Conservation (phyloP, 1,140 invertebrate genomes). For the Polyergus mexicanus region DNA sequence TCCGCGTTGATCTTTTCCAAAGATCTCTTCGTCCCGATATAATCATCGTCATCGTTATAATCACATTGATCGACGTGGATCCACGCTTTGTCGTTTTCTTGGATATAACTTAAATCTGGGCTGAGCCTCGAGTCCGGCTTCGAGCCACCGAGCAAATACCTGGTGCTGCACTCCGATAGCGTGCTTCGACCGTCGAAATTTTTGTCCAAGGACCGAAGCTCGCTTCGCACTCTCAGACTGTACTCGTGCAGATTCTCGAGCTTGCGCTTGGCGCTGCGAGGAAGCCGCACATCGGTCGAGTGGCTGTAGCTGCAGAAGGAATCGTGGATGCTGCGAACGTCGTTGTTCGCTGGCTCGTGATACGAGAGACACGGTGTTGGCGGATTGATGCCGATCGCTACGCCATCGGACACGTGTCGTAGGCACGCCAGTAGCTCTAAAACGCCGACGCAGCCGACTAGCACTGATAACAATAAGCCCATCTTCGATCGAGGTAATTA, state of each 20-base stretch:
- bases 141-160: conserved; percentile 66
- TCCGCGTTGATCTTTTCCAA: conserved; percentile 50
- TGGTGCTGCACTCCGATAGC: conserved; percentile 79
- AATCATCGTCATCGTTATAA: neutral
- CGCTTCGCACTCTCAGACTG: conserved; percentile 79
- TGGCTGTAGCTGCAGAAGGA: conserved; percentile 82
- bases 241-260: conserved; percentile 84
- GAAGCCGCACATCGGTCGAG: conserved; percentile 73
- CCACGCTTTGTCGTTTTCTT: conserved; percentile 48
- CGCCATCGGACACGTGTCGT: conserved; percentile 86
- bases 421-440: conserved; percentile 89
- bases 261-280: conserved; percentile 78
- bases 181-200: conserved; percentile 71
- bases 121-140: conserved; percentile 72
- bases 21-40: conserved; percentile 32
- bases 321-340: conserved; percentile 79
- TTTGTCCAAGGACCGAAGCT: conserved; percentile 78
- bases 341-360: conserved; percentile 76
- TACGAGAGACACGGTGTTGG: conserved; percentile 82
- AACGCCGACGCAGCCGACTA: conserved; percentile 91
- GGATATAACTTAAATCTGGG: conserved; percentile 56
- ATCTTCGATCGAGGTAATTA: conserved; percentile 81
- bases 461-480: conserved; percentile 90
- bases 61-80: conserved; percentile 9
- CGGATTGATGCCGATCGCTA: conserved; percentile 76